phyloP scores from a whole-genome alignment of 2,888 invertebrate genomes.

The Baccha elongata region DNA sequence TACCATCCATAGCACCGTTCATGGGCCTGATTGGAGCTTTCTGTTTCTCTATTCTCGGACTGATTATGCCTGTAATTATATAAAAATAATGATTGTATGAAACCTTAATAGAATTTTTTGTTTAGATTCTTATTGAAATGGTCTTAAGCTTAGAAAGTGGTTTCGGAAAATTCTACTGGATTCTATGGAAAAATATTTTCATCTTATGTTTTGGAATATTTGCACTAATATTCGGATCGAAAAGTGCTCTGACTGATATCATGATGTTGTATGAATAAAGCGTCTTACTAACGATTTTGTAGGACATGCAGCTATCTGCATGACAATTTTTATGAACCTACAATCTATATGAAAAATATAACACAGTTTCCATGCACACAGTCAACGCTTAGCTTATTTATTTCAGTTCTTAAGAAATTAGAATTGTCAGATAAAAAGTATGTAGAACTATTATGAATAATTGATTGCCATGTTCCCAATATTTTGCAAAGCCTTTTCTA shows the following conservation, averaged over 20 bases:
- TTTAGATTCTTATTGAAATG: conserved; percentile 88
- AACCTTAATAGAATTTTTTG: background rate
- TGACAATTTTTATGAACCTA: too few species aligned
- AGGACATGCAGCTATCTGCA: too few species aligned
- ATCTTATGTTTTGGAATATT: conserved; percentile 90
- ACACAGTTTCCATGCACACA: too few species aligned
- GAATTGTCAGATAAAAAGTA: too few species aligned
- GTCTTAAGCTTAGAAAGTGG: conserved; percentile 93
- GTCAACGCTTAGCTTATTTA: too few species aligned
- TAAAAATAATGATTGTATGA: background rate
- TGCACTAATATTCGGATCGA: conserved; percentile 92
- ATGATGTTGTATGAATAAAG: conserved; percentile 78
- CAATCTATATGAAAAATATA: too few species aligned
- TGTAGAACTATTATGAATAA: too few species aligned
- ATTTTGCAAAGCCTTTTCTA: too few species aligned
- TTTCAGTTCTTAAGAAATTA: too few species aligned
- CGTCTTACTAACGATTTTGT: background rate
- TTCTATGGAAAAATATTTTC: conserved; percentile 90
- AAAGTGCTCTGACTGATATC: conserved; percentile 86
- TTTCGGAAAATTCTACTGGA: conserved; percentile 88
- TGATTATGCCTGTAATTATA: conserved; percentile 88
- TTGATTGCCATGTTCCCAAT: too few species aligned
- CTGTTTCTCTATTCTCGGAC: conserved; percentile 95
- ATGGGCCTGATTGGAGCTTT: conserved; percentile 96
- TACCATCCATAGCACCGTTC: conserved; percentile 95